Percentiles rank a stretch among this genome's conserved stretches.
Evolutionary conservation across 2,113 vertebrate species (phyloP).

Genomic region (Tapirus terrestris): DNA sequence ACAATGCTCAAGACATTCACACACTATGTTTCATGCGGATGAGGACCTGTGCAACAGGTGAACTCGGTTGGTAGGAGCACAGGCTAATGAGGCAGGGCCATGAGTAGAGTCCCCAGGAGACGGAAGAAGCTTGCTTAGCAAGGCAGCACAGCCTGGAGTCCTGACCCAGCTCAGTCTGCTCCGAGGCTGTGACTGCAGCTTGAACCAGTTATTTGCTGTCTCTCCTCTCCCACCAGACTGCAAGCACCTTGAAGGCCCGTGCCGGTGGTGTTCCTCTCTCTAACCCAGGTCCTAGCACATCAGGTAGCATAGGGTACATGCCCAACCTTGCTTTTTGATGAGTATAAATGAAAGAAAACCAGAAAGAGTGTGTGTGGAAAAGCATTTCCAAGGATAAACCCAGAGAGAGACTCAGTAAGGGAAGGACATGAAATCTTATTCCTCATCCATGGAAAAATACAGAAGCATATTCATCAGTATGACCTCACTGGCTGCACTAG

Average conservation of each 20-base stretch:
- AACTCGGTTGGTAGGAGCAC: accelerated
- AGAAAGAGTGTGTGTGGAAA: neutral
- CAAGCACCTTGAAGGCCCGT: neutral
- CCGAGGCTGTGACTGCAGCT: accelerated
- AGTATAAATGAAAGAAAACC: neutral
- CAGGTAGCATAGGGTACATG: accelerated
- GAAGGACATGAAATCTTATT: accelerated
- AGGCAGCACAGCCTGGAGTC: neutral
- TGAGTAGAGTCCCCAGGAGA: neutral
- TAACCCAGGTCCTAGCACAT: too few species aligned
- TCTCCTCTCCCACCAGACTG: accelerated
- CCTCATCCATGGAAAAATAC: accelerated
- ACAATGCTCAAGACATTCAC: accelerated
- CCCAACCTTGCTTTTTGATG: neutral
- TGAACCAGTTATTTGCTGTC: accelerated
- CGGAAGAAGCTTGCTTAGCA: neutral
- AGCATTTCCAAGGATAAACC: neutral
- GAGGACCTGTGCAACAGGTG: too few species aligned
- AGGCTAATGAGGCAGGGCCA: neutral
- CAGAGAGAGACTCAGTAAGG: neutral
- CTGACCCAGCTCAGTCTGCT: neutral
- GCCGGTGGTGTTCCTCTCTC: too few species aligned
- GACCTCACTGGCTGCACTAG: accelerated
- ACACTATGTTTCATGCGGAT: neutral
- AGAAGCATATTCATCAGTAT: accelerated